Evolutionary conservation across 2,797 vertebrate species (phyloP).

Genomic region (Alauda arvensis): DNA sequence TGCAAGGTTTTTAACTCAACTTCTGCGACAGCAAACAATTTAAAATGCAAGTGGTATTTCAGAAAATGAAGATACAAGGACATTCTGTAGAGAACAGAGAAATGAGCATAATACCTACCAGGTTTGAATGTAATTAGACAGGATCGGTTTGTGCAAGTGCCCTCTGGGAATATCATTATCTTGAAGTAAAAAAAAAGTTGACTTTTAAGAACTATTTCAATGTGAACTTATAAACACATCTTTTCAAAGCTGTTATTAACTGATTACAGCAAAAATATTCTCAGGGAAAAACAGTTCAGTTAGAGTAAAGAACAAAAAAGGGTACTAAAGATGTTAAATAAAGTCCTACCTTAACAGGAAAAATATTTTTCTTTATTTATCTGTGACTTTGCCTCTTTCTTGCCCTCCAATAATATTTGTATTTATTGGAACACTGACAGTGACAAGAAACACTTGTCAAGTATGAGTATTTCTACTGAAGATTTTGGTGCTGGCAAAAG

Average conservation of each 20-base stretch:
- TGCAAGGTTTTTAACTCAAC: neutral
- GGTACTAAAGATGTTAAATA: neutral
- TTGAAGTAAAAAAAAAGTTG: conserved; percentile 60
- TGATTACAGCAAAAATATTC: neutral
- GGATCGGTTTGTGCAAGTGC: conserved; percentile 96
- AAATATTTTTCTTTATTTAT: neutral
- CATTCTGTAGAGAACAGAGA: conserved; percentile 16
- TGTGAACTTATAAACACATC: conserved; percentile 5
- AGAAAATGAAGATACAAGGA: conserved; percentile 16
- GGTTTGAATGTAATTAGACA: conserved; percentile 98
- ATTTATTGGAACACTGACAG: neutral
- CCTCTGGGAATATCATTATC: conserved; percentile 99
- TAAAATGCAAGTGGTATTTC: conserved; percentile 13
- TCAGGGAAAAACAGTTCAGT: neutral
- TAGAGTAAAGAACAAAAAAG: neutral
- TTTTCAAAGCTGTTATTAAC: conserved; percentile 12
- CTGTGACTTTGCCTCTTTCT: neutral
- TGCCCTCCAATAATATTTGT: neutral
- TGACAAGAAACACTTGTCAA: neutral
- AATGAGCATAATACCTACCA: conserved; percentile 75
- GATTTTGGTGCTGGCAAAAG: neutral
- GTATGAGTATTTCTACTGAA: neutral
- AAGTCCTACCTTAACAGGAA: neutral
- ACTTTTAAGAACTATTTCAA: conserved; percentile 13
- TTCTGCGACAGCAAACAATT: conserved; percentile 19